phyloP scores from a whole-genome alignment of 2,113 vertebrate species.

The Felis catus region F.catus_Fca126_mat1.0 CM031423.1:28395001-28395500 shows the following conservation, averaged over 20 bases:
- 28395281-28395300: not conserved
- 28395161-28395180: not conserved
- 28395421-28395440: not conserved
- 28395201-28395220: not conserved
- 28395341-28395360: not conserved
- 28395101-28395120: not conserved
- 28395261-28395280: not conserved
- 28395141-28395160: not conserved
- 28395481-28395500: not conserved
- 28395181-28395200: not conserved
- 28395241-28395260: not conserved
- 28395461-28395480: not conserved
- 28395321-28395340: not conserved
- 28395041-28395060: not conserved
- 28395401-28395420: not conserved
- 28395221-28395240: not conserved
- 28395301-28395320: not conserved
- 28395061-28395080: not conserved
- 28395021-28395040: not conserved
- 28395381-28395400: not conserved
- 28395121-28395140: not conserved
- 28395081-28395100: not conserved
- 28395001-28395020: not conserved
- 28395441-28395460: not conserved
- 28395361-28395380: not conserved